A percentile compares a stretch with the other conserved stretches of the same genome.
phyloP scores from a whole-genome alignment of 2,113 vertebrate species.

The Eclectus roratus region DNA sequence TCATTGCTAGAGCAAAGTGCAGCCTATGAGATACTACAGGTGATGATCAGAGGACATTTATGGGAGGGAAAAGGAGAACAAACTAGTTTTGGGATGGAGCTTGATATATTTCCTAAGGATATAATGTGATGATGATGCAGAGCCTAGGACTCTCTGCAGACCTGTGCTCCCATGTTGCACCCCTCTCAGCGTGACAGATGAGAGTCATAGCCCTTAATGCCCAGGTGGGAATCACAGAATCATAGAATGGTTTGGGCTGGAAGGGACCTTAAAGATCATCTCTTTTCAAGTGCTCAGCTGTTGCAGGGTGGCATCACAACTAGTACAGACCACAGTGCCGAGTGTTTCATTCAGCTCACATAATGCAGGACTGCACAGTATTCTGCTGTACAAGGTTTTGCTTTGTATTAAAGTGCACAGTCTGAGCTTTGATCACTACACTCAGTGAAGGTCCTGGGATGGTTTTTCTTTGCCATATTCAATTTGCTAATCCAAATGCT shows the following conservation, averaged over 20 bases:
- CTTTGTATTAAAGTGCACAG: neutral
- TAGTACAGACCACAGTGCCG: rapidly evolving
- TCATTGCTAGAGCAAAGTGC: neutral
- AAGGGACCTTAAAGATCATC: neutral
- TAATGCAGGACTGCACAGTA: neutral
- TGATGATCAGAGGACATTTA: neutral
- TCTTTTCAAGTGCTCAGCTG: neutral
- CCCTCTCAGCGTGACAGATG: neutral
- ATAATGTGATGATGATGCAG: neutral
- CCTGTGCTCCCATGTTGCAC: neutral
- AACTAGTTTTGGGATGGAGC: neutral
- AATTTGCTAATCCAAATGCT: neutral
- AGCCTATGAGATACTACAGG: neutral
- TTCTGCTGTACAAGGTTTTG: neutral
- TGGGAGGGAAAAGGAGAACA: neutral
- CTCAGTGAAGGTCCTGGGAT: neutral
- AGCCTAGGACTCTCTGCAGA: neutral
- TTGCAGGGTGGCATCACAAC: neutral
- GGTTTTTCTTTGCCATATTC: neutral
- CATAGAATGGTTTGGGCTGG: neutral
- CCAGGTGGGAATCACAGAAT: neutral
- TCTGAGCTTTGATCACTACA: neutral
- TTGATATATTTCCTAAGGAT: neutral
- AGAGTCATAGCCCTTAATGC: neutral
- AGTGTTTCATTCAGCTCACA: neutral